Conservation (phyloP, 2,888 invertebrate genomes). For the Eupithecia exiguata region DNA sequence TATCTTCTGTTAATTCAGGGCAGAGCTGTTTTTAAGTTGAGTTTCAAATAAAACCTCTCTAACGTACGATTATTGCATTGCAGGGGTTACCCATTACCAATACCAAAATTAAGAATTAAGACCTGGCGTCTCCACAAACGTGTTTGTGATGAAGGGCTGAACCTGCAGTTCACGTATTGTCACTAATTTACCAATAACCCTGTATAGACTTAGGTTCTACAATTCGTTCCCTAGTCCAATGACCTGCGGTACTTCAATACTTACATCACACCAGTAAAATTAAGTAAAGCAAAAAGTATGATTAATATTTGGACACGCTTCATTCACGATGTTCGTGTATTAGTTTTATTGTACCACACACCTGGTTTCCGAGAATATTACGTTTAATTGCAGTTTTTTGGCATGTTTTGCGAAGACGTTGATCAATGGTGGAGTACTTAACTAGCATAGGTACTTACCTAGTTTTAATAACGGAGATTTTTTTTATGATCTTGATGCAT, state of each 20-base stretch:
- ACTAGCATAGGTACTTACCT: neutral
- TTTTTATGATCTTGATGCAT: neutral
- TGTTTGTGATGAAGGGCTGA: too few relatives aligned
- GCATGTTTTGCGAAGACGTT: neutral
- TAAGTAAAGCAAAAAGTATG: slow-evolving; percentile 32
- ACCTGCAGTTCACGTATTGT: too few relatives aligned
- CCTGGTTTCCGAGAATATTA: slow-evolving; percentile 28
- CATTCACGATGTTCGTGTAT: slow-evolving; percentile 44
- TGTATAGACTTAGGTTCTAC: too few relatives aligned
- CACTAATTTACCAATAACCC: too few relatives aligned
- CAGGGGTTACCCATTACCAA: too few relatives aligned
- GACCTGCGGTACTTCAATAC: slow-evolving; percentile 26
- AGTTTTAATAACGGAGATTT: neutral
- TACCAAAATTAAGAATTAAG: too few relatives aligned
- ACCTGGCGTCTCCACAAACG: too few relatives aligned
- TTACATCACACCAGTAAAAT: slow-evolving; percentile 33
- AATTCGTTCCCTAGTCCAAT: slow-evolving; percentile 13
- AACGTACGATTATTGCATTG: too few relatives aligned
- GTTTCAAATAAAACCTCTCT: too few relatives aligned
- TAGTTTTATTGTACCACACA: slow-evolving; percentile 29
- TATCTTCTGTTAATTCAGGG: too few relatives aligned
- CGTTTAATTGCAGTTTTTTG: slow-evolving; percentile 12
- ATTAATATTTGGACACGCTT: slow-evolving; percentile 51
- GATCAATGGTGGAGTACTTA: neutral
- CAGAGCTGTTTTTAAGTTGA: too few relatives aligned